Evolutionary conservation across 2,113 vertebrate genomes (phyloP), one percentile per base, ranked within the genome.

Genomic region (Pavo muticus): DNA sequence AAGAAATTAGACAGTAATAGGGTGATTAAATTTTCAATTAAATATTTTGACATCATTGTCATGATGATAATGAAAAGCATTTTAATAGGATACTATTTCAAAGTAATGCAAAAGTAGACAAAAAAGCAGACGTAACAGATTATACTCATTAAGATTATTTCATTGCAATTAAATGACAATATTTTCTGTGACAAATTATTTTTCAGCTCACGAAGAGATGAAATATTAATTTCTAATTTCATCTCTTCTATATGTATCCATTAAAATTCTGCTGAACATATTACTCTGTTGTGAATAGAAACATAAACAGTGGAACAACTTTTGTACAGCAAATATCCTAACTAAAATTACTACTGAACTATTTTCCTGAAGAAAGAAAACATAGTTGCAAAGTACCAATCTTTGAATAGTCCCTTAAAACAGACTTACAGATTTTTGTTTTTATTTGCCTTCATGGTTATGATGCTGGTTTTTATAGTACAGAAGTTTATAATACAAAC

Each of bases 61-160:
- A 71, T 47, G 35, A 78, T 29, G 78, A 37, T 84, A 84, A 87
- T 60, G 65, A 68, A 94, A 84, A 87, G 30, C 2, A 72, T 72
- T 52, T 84, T 84, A 87, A 81, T 71, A 68, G 35, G 19, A 81
- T 78, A 23, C 61, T 57, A 64, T 91, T 89, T 89, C 44, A 44
- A 60, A 88, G 69, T 88, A 78, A 19, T 75, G 73, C 39, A 81
- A 44, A 94, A 91, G 37, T 61, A 27, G 84, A 78, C 40, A 84
- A 88, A 91, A 94, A 95, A 45, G 63, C 21, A 64, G 77, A 84
- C 35, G 63, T 89, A 91, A 84, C 4, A 52, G 20, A 95, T 91
- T 78, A 89, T 11, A 74, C 16, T 64, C 42, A 64, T 63, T 92
- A 94, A 75, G 39, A 87, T 78, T 95, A 95, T 68, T 37, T 35